phyloP scores from a whole-genome alignment of 2,797 vertebrate genomes.

The Coracias cyanogaster region DNA sequence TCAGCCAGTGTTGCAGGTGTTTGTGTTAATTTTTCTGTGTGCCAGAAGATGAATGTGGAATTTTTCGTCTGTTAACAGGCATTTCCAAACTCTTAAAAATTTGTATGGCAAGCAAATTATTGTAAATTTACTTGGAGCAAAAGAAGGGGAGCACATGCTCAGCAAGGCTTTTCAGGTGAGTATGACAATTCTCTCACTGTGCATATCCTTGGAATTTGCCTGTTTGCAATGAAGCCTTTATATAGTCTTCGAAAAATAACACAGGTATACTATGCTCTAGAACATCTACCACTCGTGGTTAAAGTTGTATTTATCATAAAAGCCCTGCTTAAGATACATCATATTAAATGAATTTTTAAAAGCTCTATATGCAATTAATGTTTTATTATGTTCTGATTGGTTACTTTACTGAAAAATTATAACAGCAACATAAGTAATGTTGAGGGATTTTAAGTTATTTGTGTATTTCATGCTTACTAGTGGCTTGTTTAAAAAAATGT shows the following conservation, averaged over 20 bases:
- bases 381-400: background rate
- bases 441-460: background rate
- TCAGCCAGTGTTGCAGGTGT: background rate
- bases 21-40: background rate
- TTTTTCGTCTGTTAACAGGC: slow-evolving; percentile 81
- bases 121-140: slow-evolving; percentile 95
- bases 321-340: background rate
- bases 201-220: background rate
- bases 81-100: slow-evolving; percentile 92
- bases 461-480: background rate
- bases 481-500: background rate
- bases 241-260: background rate
- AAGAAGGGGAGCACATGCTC: slow-evolving; percentile 98
- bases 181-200: background rate
- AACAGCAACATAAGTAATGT: background rate
- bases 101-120: slow-evolving; percentile 96
- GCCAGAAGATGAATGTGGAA: background rate
- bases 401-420: background rate
- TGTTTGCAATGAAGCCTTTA: background rate
- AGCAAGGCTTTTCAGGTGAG: slow-evolving; percentile 98
- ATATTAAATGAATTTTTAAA: background rate
- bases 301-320: background rate
- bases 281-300: background rate
- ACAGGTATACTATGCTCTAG: background rate
- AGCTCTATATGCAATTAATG: background rate